Conservation (phyloP, 2,113 vertebrate genomes). For the Lophura nycthemera region DNA sequence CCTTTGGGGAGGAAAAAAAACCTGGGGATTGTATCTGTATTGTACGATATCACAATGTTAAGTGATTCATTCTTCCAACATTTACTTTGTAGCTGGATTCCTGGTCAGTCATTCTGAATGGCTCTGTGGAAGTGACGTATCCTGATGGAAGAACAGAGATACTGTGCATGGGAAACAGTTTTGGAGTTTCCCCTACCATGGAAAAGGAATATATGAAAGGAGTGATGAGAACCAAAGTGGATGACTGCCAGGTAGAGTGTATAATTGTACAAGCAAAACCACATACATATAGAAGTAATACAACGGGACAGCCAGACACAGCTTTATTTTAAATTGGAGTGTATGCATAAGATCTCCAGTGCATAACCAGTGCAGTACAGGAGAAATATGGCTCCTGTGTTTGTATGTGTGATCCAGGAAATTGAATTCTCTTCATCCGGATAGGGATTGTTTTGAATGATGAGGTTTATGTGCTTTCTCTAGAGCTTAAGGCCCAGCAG, state of each 20-base stretch:
- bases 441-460: background rate
- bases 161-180: slow-evolving; percentile 98
- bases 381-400: background rate
- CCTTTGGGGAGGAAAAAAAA: background rate
- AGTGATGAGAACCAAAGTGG: slow-evolving; percentile 98
- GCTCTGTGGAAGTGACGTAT: slow-evolving; percentile 96
- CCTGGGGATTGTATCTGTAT: background rate
- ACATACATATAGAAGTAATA: background rate
- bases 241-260: slow-evolving; percentile 94
- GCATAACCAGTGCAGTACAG: background rate
- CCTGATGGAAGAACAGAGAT: slow-evolving; percentile 93
- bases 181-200: slow-evolving; percentile 96
- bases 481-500: background rate
- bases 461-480: background rate
- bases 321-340: background rate
- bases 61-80: background rate
- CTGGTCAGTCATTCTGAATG: slow-evolving; percentile 98
- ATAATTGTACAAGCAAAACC: background rate
- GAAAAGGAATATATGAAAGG: slow-evolving; percentile 99
- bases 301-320: fast-evolving
- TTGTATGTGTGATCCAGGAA: background rate
- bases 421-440: background rate
- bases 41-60: background rate
- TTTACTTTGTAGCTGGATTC: slow-evolving; percentile 90
- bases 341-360: background rate